phyloP scores from a whole-genome alignment of 1,140 invertebrate genomes.

The Dolichoris vasculosae region DNA sequence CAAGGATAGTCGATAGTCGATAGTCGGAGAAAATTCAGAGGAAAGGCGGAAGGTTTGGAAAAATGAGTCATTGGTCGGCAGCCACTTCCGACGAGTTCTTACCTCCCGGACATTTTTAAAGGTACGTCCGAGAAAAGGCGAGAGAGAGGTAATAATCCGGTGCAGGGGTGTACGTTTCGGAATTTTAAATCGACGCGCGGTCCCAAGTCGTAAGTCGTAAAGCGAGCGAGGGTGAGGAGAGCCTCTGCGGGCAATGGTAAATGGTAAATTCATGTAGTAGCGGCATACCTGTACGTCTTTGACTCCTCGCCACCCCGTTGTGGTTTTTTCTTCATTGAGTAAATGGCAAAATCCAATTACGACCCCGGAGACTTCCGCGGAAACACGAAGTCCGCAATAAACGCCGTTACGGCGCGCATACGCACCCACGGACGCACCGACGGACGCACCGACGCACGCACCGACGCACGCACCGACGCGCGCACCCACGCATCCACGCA shows the following conservation, averaged over 20 bases:
- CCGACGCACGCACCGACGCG: too few species aligned
- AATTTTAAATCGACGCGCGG: background rate
- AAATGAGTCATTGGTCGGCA: background rate
- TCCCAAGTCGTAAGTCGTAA: conserved; percentile 7
- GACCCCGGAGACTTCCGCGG: conserved; percentile 21
- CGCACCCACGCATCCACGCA: too few species aligned
- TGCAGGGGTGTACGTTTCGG: background rate
- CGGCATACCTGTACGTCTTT: conserved; percentile 35
- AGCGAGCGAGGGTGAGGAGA: background rate
- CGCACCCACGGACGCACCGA: too few species aligned
- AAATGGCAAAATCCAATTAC: conserved; percentile 36
- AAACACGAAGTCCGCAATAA: background rate
- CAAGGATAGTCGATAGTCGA: background rate
- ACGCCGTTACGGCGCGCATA: background rate
- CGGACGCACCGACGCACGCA: too few species aligned
- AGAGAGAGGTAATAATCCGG: conserved; percentile 6
- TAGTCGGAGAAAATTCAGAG: background rate
- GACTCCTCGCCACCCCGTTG: conserved; percentile 29
- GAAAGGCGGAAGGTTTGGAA: background rate
- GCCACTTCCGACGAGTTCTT: background rate
- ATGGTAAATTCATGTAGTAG: conserved; percentile 6
- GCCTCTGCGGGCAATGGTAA: background rate
- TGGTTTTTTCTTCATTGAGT: conserved; percentile 41
- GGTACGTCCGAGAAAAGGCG: background rate
- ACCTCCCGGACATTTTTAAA: conserved; percentile 26